Conservation (phyloP, 2,113 vertebrate species). For the Scomber japonicus region DNA sequence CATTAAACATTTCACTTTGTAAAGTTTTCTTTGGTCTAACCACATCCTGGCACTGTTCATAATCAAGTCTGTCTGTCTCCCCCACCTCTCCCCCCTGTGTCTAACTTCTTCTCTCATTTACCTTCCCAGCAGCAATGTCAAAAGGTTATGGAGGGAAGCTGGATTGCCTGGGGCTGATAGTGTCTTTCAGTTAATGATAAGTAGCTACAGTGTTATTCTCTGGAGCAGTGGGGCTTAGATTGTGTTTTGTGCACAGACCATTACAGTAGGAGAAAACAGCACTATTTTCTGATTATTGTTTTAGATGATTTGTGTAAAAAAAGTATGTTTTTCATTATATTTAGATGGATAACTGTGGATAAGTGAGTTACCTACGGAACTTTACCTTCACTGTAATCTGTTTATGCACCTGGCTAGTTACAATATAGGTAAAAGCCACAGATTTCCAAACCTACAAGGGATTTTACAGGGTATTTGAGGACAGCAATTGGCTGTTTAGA, state of each 20-base stretch:
- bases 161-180: conserved; percentile 76
- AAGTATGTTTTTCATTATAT: neutral
- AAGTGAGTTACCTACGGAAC: neutral
- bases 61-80: conserved; percentile 55
- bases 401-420: conserved; percentile 6
- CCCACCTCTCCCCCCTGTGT: conserved; percentile 31
- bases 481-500: conserved; percentile 53
- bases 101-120: conserved; percentile 75
- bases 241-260: conserved; percentile 39
- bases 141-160: conserved; percentile 77
- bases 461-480: conserved; percentile 27
- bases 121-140: conserved; percentile 82
- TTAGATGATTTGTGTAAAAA: conserved; percentile 33
- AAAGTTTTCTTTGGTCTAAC: conserved; percentile 39
- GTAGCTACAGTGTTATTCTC: conserved; percentile 75
- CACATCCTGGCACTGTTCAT: conserved; percentile 52
- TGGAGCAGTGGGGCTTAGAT: conserved; percentile 54
- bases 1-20: conserved; percentile 13
- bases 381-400: neutral
- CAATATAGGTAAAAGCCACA: conserved; percentile 2
- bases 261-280: conserved; percentile 41
- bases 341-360: neutral
- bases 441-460: neutral
- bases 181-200: conserved; percentile 84
- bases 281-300: conserved; percentile 38